Base-by-base conservation (phyloP, 2,888 invertebrate species). In the Aromia moschata region DNA sequence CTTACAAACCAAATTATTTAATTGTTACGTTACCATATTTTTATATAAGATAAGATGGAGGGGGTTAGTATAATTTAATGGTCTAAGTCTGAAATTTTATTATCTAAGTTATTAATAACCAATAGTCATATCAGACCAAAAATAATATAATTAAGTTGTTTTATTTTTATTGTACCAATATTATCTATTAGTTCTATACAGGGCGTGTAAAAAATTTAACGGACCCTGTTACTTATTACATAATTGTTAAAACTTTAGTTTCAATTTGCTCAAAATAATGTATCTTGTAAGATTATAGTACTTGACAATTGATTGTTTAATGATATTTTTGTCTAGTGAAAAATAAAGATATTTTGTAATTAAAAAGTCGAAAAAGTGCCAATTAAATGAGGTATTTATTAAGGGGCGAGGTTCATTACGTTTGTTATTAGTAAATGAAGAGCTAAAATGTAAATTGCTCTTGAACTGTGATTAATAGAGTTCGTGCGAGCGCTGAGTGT, bases 51-150 rank as follows among this genome's bases (percentile, higher is more conserved):
- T n/a, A n/a, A n/a, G n/a, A n/a, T n/a, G n/a, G n/a, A n/a, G n/a
- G n/a, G n/a, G n/a, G n/a, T n/a, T n/a, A n/a, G n/a, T n/a, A 15
- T 37, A 37, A 37, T 37, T 37, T 37, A 12, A 15, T 14, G 37
- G 37, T 40, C 2, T 9, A 38, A 38, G 14, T 37, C 7, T 36
- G 12, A 11, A n/a, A 18, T n/a, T 41, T 18, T 10, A n/a, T 43
- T 11, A 20, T 33, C 15, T 2, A 38, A 38, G 4, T 25, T n/a
- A 3, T 7, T n/a, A 49, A 1, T 10, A 14, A 14, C 20, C 25
- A 38, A 20, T 33, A 49, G 38, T 49, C 49, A 38, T 38, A 25
- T 17, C 9, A 30, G 25, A 49, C 49, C 49, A 49, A 49, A 49
- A 49, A 49, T 49, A 38, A 38, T 12, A 25, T 43, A 18, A 1